Conservation (phyloP, 2,113 vertebrate species). For the Ascaphus truei region DNA sequence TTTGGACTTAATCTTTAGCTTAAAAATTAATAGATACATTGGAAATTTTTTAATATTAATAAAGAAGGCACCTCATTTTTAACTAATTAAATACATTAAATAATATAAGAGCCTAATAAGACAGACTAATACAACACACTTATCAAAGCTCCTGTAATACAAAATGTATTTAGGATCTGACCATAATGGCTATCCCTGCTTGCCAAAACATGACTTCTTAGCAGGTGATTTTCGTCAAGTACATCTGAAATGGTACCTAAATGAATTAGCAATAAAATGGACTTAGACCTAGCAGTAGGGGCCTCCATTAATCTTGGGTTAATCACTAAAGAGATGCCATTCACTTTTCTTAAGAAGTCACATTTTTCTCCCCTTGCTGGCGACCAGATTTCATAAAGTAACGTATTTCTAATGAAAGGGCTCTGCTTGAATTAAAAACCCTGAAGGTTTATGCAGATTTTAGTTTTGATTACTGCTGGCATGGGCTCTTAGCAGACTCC, state of each 20-base stretch:
- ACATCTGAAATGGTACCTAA: slow-evolving; percentile 96
- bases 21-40: not conserved
- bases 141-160: slow-evolving; percentile 78
- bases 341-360: slow-evolving; percentile 97
- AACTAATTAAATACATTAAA: slow-evolving; percentile 70
- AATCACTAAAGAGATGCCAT: slow-evolving; percentile 99
- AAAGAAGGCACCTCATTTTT: slow-evolving; percentile 50
- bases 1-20: not conserved
- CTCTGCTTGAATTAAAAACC: slow-evolving; percentile 95
- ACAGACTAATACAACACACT: slow-evolving; percentile 65
- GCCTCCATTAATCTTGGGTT: slow-evolving; percentile 95
- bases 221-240: slow-evolving; percentile 93
- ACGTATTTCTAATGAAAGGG: slow-evolving; percentile 98
- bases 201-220: slow-evolving; percentile 96
- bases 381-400: slow-evolving; percentile 92
- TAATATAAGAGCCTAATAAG: slow-evolving; percentile 53
- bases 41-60: slow-evolving; percentile 27
- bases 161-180: slow-evolving; percentile 84
- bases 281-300: slow-evolving; percentile 92
- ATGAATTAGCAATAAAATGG: slow-evolving; percentile 99
- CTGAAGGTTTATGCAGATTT: slow-evolving; percentile 93
- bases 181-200: slow-evolving; percentile 85
- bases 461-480: slow-evolving; percentile 97
- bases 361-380: slow-evolving; percentile 94
- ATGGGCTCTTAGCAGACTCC: slow-evolving; percentile 93